Conservation (phyloP, 1,140 invertebrate genomes). For the Scaptomyza montana region DNA sequence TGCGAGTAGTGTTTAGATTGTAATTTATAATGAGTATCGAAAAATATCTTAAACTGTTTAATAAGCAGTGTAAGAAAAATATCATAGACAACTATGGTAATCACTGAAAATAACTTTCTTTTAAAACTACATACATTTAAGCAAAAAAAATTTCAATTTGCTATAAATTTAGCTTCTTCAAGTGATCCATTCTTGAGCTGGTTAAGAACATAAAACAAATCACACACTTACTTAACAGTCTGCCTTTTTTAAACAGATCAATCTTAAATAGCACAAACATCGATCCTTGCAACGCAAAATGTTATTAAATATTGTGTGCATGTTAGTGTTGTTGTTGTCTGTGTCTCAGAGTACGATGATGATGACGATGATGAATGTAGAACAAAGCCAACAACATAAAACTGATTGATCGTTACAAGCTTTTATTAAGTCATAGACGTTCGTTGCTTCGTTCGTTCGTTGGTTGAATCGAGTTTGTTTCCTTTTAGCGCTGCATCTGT, state of each 20-base stretch:
- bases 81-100: too few species aligned
- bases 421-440: constrained; percentile 58
- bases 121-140: too few species aligned
- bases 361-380: constrained; percentile 46
- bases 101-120: too few species aligned
- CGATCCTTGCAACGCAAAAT: constrained; percentile 23
- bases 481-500: constrained; percentile 42
- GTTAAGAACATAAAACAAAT: constrained; percentile 7
- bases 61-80: not conserved
- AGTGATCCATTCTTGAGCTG: constrained; percentile 7
- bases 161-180: not conserved
- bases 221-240: constrained; percentile 22
- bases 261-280: constrained; percentile 15
- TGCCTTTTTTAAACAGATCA: constrained; percentile 11
- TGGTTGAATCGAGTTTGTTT: constrained; percentile 14
- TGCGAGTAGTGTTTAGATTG: not conserved
- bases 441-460: not conserved
- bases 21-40: not conserved
- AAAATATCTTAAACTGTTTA: not conserved
- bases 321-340: not conserved
- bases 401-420: constrained; percentile 55
- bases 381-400: constrained; percentile 45
- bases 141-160: too few species aligned
- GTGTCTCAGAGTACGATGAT: constrained; percentile 4
- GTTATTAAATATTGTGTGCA: not conserved